phyloP scores from a whole-genome alignment of 2,113 vertebrate species.

The Taxidea taxus region DNA sequence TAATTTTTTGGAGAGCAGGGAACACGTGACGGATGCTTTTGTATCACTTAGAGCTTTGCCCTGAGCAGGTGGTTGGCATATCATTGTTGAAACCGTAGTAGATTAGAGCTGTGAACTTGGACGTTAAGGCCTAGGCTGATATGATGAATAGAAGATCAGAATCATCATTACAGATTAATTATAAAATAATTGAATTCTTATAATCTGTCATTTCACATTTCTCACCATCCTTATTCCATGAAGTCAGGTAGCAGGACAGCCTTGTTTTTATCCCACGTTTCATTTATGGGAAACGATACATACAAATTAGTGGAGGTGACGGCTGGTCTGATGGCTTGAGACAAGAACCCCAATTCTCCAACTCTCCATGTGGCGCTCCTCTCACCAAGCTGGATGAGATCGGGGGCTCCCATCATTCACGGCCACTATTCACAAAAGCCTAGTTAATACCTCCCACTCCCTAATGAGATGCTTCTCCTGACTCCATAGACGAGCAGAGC shows the following conservation, averaged over 20 bases:
- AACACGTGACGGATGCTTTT: background rate
- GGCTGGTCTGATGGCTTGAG: background rate
- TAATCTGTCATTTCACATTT: background rate
- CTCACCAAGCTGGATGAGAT: slow-evolving; percentile 24
- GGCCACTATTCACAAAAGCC: slow-evolving; percentile 32
- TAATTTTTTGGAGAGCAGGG: background rate
- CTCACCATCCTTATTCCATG: background rate
- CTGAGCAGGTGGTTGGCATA: background rate
- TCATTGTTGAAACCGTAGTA: slow-evolving; percentile 19
- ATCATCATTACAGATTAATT: background rate
- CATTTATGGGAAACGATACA: background rate
- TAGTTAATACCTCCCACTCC: slow-evolving; percentile 57
- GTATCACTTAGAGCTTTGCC: background rate
- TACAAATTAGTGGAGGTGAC: background rate
- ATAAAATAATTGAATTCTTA: slow-evolving; percentile 20
- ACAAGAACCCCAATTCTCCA: background rate
- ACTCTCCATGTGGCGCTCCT: background rate
- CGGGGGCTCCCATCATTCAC: background rate
- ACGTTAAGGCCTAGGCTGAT: background rate
- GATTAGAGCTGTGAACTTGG: slow-evolving; percentile 17
- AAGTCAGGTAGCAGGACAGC: background rate
- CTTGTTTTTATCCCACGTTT: background rate
- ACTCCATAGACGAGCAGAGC: slow-evolving; percentile 31
- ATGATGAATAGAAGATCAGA: background rate
- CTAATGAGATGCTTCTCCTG: slow-evolving; percentile 54